phyloP scores from a whole-genome alignment of 2,113 vertebrate species.

The Triplophysa dalaica region DNA sequence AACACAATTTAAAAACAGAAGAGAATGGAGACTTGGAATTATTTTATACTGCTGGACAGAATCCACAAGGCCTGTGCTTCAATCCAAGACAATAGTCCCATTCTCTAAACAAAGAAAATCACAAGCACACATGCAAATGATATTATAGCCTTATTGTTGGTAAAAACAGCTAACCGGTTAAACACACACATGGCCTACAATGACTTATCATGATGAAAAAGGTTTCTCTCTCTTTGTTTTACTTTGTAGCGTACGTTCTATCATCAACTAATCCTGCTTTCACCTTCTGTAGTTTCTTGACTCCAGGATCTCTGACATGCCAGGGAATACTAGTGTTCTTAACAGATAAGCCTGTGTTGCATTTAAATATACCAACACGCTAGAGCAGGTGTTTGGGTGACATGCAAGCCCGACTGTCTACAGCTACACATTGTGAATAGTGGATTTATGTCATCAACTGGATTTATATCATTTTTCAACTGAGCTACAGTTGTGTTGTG shows the following conservation, averaged over 20 bases:
- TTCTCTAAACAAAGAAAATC: constrained; percentile 12
- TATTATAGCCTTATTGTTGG: constrained; percentile 16
- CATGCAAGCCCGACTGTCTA: too few species aligned
- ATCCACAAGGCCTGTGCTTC: background rate
- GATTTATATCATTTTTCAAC: too few species aligned
- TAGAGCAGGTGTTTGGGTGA: constrained; percentile 23
- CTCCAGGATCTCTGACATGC: background rate
- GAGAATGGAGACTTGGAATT: constrained; percentile 18
- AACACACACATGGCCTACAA: background rate
- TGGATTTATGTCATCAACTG: too few species aligned
- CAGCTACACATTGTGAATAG: too few species aligned
- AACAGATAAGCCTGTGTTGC: constrained; percentile 1
- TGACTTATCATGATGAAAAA: background rate
- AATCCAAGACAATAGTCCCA: constrained; percentile 12
- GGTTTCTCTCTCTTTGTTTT: background rate
- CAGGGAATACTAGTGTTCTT: background rate
- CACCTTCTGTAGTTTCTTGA: background rate
- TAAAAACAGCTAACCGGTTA: constrained; percentile 14
- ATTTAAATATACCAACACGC: constrained; percentile 4
- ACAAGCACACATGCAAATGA: background rate
- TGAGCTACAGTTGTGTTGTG: too few species aligned
- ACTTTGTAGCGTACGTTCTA: background rate
- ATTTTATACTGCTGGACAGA: constrained; percentile 34
- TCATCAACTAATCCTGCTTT: background rate
- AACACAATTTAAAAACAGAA: background rate